Evolutionary conservation across 2,888 invertebrate genomes (phyloP).

Genomic region (Clepsis dumicolana): DNA sequence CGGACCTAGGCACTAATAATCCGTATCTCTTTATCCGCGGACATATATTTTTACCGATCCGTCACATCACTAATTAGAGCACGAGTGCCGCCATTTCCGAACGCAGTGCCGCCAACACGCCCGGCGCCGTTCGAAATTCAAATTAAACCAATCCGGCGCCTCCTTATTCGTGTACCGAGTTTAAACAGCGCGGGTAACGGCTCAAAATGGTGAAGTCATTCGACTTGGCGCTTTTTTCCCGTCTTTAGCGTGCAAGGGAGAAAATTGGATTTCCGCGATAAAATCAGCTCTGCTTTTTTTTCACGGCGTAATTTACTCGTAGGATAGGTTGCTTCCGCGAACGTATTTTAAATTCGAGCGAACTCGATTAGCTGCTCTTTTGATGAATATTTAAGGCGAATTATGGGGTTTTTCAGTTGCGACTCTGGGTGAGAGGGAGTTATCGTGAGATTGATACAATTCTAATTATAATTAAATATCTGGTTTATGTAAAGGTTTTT

Average conservation of each 20-base stretch:
- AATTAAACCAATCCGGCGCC: slow-evolving; percentile 86
- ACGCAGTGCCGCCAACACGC: slow-evolving; percentile 67
- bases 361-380: slow-evolving; percentile 75
- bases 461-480: background rate
- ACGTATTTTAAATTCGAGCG: slow-evolving; percentile 73
- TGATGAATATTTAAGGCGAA: slow-evolving; percentile 44
- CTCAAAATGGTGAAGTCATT: slow-evolving; percentile 84
- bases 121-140: slow-evolving; percentile 82
- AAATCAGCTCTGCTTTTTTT: slow-evolving; percentile 83
- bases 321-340: slow-evolving; percentile 71
- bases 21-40: too few relatives aligned
- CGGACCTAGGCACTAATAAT: too few relatives aligned
- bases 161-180: slow-evolving; percentile 84
- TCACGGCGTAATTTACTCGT: slow-evolving; percentile 77
- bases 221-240: slow-evolving; percentile 85
- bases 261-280: slow-evolving; percentile 86
- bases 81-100: slow-evolving; percentile 65
- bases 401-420: slow-evolving; percentile 31
- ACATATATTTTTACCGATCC: too few relatives aligned
- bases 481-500: background rate
- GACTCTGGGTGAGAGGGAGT: slow-evolving; percentile 33
- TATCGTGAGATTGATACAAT: background rate
- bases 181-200: slow-evolving; percentile 83
- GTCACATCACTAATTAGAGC: slow-evolving; percentile 68
- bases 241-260: slow-evolving; percentile 85